A percentile compares a stretch with the other conserved stretches of the same genome.
Conservation (phyloP, 2,113 vertebrate species). For the Phocoena phocoena region DNA sequence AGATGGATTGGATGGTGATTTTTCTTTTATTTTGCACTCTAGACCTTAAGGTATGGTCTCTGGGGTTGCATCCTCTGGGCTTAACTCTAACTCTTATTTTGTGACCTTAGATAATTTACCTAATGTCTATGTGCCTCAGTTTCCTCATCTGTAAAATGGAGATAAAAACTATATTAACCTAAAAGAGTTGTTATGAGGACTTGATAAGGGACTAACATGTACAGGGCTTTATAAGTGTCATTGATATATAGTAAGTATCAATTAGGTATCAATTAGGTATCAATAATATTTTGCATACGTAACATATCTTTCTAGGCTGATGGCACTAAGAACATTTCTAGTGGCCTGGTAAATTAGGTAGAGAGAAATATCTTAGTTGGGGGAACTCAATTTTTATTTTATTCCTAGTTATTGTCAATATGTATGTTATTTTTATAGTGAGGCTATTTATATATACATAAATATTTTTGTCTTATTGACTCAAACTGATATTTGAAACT, state of each 20-base stretch:
- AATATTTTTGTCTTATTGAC: constrained; percentile 3
- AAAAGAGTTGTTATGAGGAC: not conserved
- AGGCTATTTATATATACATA: not conserved
- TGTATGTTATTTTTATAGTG: not conserved
- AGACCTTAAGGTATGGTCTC: not conserved
- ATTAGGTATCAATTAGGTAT: not conserved
- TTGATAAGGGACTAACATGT: not conserved
- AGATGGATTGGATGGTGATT: not conserved
- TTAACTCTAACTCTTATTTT: not conserved
- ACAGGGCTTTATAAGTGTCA: not conserved
- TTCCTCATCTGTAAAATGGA: not conserved
- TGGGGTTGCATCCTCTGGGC: not conserved
- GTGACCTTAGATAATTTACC: not conserved
- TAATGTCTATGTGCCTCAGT: not conserved
- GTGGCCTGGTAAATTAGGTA: not conserved
- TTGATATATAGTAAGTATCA: not conserved
- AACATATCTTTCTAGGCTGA: not conserved
- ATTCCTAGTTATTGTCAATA: not conserved
- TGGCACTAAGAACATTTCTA: not conserved
- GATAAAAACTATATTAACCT: not conserved
- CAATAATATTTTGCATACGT: not conserved
- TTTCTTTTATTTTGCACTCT: not conserved
- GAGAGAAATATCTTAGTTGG: not conserved
- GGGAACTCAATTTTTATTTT: not conserved
- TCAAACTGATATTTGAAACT: not conserved